These are phyloP conservation scores for Pollenia labialis DNA, from an alignment of 2,888 invertebrate genomes.

Conservation along the genomic window DNA sequence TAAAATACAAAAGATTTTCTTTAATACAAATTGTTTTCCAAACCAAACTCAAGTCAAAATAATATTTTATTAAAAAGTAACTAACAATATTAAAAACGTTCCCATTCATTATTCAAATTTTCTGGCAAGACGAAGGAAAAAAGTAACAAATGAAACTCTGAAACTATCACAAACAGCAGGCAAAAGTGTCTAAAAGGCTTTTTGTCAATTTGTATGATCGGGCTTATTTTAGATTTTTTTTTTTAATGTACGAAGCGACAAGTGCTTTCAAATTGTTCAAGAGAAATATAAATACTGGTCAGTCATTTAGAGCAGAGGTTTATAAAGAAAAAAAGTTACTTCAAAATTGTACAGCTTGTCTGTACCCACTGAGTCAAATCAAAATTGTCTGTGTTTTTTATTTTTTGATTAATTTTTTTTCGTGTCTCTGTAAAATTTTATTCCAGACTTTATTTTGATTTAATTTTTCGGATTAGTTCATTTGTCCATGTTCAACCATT, in stretches of 20 bases:
- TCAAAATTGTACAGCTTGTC: slow-evolving; percentile 37
- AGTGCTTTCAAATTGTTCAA: slow-evolving; percentile 71
- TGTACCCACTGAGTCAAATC: slow-evolving; percentile 45
- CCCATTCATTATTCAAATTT: slow-evolving; percentile 55
- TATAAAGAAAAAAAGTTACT: slow-evolving; percentile 19
- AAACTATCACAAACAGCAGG: too few relatives aligned
- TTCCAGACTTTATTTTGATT: slow-evolving; percentile 35
- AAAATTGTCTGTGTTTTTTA: slow-evolving; percentile 40
- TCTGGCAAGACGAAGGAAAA: slow-evolving; percentile 8
- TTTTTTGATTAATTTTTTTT: slow-evolving; percentile 5
- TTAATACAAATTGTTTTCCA: slow-evolving; percentile 18
- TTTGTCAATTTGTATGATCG: slow-evolving; percentile 71
- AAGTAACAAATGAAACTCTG: not conserved
- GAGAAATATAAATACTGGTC: slow-evolving; percentile 64
- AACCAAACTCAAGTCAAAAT: slow-evolving; percentile 5
- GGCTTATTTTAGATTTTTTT: slow-evolving; percentile 53
- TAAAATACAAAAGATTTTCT: slow-evolving; percentile 12
- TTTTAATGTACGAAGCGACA: slow-evolving; percentile 66
- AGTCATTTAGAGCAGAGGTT: slow-evolving; percentile 29
- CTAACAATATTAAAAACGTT: slow-evolving; percentile 22
- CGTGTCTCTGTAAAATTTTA: slow-evolving; percentile 15
- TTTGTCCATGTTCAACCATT: slow-evolving; percentile 57
- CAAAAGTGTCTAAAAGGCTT: slow-evolving; percentile 42
- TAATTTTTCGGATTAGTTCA: slow-evolving; percentile 40
- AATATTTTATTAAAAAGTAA: slow-evolving; percentile 1